Conservation (phyloP, 2,888 invertebrate species). For the Sinhomidia bicolor region DNA sequence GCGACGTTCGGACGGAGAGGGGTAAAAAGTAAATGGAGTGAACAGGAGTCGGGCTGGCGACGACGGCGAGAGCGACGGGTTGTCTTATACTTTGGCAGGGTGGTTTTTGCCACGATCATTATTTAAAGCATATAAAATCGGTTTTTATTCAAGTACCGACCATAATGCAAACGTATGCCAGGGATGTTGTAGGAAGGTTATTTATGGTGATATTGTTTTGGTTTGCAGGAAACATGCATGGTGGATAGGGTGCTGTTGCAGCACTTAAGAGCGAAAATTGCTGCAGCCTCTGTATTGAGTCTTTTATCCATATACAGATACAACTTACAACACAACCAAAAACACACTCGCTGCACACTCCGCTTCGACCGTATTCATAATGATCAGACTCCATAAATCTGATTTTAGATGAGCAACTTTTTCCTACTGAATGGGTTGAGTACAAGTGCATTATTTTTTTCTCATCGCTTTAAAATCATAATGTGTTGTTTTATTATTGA, state of each 20-base stretch:
- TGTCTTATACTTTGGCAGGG: slow-evolving; percentile 53
- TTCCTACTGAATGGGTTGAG: slow-evolving; percentile 29
- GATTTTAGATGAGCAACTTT: background rate
- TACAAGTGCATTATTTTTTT: slow-evolving; percentile 47
- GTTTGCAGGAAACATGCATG: slow-evolving; percentile 65
- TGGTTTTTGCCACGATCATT: slow-evolving; percentile 69
- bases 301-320: background rate
- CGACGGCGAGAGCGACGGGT: slow-evolving; percentile 65
- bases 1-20: background rate
- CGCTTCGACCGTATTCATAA: background rate
- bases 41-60: slow-evolving; percentile 66
- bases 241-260: slow-evolving; percentile 40
- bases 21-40: slow-evolving; percentile 63
- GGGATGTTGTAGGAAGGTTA: slow-evolving; percentile 63
- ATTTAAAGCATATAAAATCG: slow-evolving; percentile 70
- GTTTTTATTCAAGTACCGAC: slow-evolving; percentile 55
- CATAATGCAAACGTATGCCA: slow-evolving; percentile 67
- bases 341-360: background rate
- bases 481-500: background rate
- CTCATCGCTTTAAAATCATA: slow-evolving; percentile 36
- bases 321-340: background rate
- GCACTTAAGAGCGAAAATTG: slow-evolving; percentile 21
- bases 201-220: slow-evolving; percentile 70
- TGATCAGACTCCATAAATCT: slow-evolving; percentile 12
- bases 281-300: background rate